Conservation (phyloP, 2,113 vertebrate species). For the Hoplias malabaricus region DNA sequence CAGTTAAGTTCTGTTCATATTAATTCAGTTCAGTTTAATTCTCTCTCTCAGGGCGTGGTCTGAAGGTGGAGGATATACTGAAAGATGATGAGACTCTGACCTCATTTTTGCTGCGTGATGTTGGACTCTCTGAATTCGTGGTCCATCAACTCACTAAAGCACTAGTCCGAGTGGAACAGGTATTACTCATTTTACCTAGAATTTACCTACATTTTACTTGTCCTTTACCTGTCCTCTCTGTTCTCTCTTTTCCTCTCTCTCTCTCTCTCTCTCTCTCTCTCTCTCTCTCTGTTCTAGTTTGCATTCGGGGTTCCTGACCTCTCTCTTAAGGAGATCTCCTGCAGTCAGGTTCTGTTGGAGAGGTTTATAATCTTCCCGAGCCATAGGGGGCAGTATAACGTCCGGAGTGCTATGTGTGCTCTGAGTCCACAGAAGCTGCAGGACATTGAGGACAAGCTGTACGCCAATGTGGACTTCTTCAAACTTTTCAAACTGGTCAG, state of each 20-base stretch:
- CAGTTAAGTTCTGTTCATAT: too few species aligned
- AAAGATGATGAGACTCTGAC: constrained; percentile 89
- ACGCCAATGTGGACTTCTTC: constrained; percentile 91
- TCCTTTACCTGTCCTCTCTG: neutral
- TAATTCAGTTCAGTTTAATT: too few species aligned
- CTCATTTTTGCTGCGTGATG: constrained; percentile 79
- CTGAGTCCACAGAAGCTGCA: constrained; percentile 86
- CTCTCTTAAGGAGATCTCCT: constrained; percentile 89
- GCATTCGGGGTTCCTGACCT: constrained; percentile 85
- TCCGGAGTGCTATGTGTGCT: constrained; percentile 84
- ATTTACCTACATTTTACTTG: too few species aligned
- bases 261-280: constrained; percentile 36
- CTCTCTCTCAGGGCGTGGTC: constrained; percentile 78
- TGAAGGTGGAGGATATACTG: constrained; percentile 73
- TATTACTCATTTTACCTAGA: constrained; percentile 50
- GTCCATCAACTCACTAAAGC: constrained; percentile 85
- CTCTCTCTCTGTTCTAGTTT: constrained; percentile 77
- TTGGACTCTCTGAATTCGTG: constrained; percentile 74
- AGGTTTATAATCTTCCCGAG: constrained; percentile 90
- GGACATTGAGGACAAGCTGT: constrained; percentile 87
- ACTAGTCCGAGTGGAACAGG: constrained; percentile 88
- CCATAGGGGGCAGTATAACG: constrained; percentile 72
- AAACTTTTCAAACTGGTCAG: constrained; percentile 90
- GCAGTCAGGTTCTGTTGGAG: constrained; percentile 85
- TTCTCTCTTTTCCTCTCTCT: constrained; percentile 16